phyloP scores from a whole-genome alignment of 1,140 invertebrate species.

The Rhagoletis zephyria region DNA sequence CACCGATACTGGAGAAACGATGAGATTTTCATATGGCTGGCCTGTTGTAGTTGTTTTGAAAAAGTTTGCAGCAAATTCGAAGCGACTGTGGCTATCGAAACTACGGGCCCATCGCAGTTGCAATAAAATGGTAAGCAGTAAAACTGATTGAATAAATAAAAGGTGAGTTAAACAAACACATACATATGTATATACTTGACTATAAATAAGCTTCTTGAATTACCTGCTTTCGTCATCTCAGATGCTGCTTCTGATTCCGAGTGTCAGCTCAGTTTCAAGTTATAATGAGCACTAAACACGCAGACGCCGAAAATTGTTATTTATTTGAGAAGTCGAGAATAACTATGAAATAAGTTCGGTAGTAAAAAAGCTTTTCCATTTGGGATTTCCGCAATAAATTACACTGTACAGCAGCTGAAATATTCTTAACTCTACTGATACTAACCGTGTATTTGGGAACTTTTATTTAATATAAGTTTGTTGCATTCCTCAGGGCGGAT shows the following conservation, averaged over 20 bases:
- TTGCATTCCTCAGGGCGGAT: too few species aligned
- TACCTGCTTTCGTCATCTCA: neutral
- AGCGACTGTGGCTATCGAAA: neutral
- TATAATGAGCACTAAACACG: conserved; percentile 7
- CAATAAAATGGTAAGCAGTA: neutral
- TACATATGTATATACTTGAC: neutral
- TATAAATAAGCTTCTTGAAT: neutral
- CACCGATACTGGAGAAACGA: conserved; percentile 11
- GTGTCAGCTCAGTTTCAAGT: neutral
- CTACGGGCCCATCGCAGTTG: neutral
- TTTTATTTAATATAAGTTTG: too few species aligned
- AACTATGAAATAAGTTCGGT: too few species aligned
- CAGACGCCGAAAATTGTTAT: neutral
- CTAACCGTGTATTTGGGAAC: too few species aligned
- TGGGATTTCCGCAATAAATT: neutral
- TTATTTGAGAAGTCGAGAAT: neutral
- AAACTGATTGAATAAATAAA: neutral
- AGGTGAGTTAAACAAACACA: neutral
- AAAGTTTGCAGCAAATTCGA: conserved; percentile 7
- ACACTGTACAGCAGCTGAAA: conserved; percentile 8
- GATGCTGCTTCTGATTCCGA: neutral
- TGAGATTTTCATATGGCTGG: conserved; percentile 15
- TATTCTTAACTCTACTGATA: too few species aligned
- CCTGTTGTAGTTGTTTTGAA: conserved; percentile 14
- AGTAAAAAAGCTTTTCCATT: neutral